A percentile compares a stretch with the other conserved stretches of the same genome.
These are phyloP conservation scores for Phenganax subtilis DNA, from an alignment of 92 coral and sea anemone genomes.

Conservation along the genomic window DNA sequence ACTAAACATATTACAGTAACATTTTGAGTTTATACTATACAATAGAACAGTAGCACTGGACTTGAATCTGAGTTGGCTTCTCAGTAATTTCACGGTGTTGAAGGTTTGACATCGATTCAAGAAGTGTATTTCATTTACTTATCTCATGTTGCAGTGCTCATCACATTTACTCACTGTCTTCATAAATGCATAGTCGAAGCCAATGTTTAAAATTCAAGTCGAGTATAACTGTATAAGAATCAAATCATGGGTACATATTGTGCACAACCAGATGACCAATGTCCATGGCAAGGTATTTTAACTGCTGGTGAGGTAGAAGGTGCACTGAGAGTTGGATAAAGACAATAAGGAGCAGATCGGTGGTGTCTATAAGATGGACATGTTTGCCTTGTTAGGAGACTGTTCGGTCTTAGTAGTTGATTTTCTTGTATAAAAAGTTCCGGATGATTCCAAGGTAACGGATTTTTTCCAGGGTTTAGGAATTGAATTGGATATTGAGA, in stretches of 20 bases:
- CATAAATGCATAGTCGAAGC: too few relatives aligned
- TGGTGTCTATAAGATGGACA: constrained; percentile 1
- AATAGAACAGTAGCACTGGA: too few relatives aligned
- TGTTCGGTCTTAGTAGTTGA: constrained; percentile 3
- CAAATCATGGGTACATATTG: constrained; percentile 2
- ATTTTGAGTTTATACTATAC: too few relatives aligned
- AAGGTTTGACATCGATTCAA: too few relatives aligned
- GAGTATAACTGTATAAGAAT: neutral
- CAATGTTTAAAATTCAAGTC: too few relatives aligned
- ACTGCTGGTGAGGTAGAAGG: constrained; percentile 1
- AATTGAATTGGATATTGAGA: constrained; percentile 34
- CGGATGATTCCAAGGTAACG: constrained; percentile 26
- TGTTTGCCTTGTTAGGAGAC: constrained; percentile 3
- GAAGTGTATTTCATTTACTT: too few relatives aligned
- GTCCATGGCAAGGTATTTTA: constrained; percentile 3
- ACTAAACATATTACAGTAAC: too few relatives aligned
- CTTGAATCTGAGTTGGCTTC: too few relatives aligned
- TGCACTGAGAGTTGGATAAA: neutral
- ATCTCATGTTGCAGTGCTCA: too few relatives aligned
- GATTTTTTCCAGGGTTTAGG: neutral
- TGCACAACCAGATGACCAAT: neutral
- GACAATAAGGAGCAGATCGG: constrained; percentile 3
- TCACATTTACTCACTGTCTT: too few relatives aligned
- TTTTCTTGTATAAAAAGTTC: neutral
- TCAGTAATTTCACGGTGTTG: too few relatives aligned